Evolutionary conservation across 2,113 vertebrate genomes (phyloP).

Genomic region (Campylomormyrus numenius): DNA sequence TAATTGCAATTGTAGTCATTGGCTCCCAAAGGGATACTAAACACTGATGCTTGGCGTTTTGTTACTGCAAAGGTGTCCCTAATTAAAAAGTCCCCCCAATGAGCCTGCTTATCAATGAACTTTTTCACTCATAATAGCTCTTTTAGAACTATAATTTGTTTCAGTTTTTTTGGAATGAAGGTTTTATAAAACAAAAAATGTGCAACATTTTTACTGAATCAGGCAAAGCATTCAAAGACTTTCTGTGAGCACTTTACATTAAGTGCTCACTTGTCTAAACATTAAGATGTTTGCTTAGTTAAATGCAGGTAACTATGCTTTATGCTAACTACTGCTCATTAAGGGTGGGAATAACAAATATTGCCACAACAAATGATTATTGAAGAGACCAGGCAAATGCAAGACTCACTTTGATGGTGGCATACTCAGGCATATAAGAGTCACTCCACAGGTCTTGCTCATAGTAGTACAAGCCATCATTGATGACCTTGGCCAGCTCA

Average conservation of each 20-base stretch:
- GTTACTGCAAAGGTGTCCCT: neutral
- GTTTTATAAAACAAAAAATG: neutral
- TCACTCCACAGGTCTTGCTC: conserved; percentile 96
- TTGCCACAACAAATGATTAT: neutral
- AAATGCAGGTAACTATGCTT: neutral
- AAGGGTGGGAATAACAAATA: neutral
- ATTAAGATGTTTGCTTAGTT: neutral
- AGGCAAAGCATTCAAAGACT: neutral
- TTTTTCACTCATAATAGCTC: neutral
- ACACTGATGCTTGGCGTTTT: neutral
- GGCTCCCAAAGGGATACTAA: neutral
- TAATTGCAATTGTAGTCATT: neutral
- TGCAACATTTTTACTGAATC: neutral
- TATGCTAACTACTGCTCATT: neutral
- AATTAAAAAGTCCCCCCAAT: neutral
- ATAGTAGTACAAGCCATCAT: conserved; percentile 93
- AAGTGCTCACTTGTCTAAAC: neutral
- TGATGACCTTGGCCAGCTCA: conserved; percentile 90
- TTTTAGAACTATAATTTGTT: neutral
- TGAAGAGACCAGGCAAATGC: neutral
- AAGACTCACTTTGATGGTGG: conserved; percentile 87
- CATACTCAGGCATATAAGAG: conserved; percentile 89
- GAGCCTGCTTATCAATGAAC: neutral
- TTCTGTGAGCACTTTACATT: neutral
- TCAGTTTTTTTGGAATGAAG: neutral